These are phyloP conservation scores for Osmerus eperlanus DNA, from an alignment of 2,113 vertebrate genomes.

Conservation along the genomic window DNA sequence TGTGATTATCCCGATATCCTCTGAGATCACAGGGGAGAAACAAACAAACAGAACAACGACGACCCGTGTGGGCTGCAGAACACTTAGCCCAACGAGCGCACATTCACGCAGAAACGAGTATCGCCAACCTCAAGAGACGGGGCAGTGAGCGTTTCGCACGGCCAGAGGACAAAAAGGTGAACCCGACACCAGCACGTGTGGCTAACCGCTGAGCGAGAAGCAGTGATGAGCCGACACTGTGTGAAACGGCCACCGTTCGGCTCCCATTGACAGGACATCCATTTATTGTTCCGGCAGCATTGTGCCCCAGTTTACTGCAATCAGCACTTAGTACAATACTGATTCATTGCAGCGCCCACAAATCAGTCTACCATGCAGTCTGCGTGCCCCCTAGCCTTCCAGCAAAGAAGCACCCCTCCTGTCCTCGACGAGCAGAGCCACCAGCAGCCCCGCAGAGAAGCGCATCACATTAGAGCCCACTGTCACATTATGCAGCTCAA, in stretches of 20 bases:
- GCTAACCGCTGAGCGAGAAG: no score
- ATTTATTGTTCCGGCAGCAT: constrained; percentile 51
- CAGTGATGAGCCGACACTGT: background rate
- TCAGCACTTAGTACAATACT: constrained; percentile 67
- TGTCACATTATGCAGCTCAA: background rate
- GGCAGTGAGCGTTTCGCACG: no score
- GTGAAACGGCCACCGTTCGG: constrained; percentile 28
- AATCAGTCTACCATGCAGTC: constrained; percentile 60
- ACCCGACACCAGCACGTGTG: no score
- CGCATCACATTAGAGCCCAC: constrained; percentile 23
- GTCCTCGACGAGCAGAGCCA: constrained; percentile 43
- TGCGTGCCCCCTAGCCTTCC: constrained; percentile 30
- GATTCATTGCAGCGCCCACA: constrained; percentile 65
- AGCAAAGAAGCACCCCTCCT: constrained; percentile 44
- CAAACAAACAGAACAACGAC: no score
- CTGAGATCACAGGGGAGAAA: background rate
- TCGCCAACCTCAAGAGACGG: no score
- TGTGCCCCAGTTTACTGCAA: constrained; percentile 55
- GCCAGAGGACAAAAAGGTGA: no score
- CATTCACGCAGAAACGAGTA: no score
- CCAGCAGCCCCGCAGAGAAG: constrained; percentile 30
- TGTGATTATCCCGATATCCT: background rate
- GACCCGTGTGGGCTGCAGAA: no score
- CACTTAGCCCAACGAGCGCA: no score
- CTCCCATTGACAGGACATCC: constrained; percentile 39